Conservation (phyloP, 2,797 vertebrate species). For the Acridotheres tristis region DNA sequence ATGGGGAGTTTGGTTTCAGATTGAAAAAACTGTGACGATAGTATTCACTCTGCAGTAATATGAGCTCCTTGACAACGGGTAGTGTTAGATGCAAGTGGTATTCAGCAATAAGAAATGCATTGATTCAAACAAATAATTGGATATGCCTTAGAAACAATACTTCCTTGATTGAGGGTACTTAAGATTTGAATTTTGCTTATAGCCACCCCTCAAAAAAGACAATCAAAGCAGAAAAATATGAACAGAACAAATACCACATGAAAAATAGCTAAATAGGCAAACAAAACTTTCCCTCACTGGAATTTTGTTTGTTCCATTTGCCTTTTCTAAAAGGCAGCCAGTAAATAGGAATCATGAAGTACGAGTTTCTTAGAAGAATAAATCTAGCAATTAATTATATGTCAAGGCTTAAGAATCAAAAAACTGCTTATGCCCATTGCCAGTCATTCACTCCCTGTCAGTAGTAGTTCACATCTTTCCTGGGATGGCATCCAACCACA, state of each 20-base stretch:
- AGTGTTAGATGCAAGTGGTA: neutral
- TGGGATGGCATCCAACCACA: constrained; percentile 81
- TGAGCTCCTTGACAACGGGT: neutral
- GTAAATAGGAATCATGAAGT: constrained; percentile 62
- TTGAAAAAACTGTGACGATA: neutral
- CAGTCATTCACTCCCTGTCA: constrained; percentile 84
- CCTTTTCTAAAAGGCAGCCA: constrained; percentile 66
- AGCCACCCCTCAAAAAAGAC: neutral
- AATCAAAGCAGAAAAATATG: neutral
- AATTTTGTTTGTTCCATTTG: constrained; percentile 42
- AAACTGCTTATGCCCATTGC: constrained; percentile 80
- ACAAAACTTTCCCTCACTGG: constrained; percentile 38
- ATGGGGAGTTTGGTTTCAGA: neutral
- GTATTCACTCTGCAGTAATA: neutral
- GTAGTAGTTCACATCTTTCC: constrained; percentile 82
- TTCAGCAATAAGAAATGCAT: neutral
- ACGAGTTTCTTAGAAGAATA: constrained; percentile 70
- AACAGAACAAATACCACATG: neutral
- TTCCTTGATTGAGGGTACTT: neutral
- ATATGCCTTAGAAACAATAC: neutral
- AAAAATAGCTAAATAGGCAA: neutral
- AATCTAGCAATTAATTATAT: constrained; percentile 80
- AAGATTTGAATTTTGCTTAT: neutral
- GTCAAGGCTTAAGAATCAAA: constrained; percentile 79
- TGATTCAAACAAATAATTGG: neutral